A percentile compares a stretch with the other conserved stretches of the same genome.
Evolutionary conservation across 2,797 vertebrate species (phyloP).

Genomic region (Platyrinchus mystaceus): DNA sequence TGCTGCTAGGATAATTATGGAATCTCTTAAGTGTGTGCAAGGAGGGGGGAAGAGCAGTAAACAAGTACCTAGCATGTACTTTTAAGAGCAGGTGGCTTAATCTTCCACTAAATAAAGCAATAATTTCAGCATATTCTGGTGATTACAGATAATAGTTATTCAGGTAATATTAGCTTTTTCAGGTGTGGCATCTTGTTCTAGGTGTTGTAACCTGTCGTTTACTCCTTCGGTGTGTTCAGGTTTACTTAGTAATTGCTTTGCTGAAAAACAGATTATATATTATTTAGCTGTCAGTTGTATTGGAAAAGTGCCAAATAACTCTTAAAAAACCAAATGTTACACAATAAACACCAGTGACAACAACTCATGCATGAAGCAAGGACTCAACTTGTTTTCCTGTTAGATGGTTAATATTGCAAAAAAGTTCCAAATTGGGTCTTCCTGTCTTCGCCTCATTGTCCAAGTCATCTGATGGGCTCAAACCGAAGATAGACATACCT

Average conservation of each 20-base stretch:
- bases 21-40: neutral
- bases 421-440: neutral
- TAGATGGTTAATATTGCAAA: neutral
- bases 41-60: neutral
- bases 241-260: constrained; percentile 69
- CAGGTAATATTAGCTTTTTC: constrained; percentile 67
- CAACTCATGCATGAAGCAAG: neutral
- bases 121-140: constrained; percentile 64
- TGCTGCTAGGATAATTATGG: neutral
- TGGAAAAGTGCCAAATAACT: constrained; percentile 55
- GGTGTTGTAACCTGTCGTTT: constrained; percentile 64
- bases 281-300: constrained; percentile 71
- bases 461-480: neutral
- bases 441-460: neutral
- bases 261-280: constrained; percentile 75
- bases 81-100: constrained; percentile 68
- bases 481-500: neutral
- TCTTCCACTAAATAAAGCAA: constrained; percentile 65
- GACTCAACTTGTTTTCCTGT: neutral
- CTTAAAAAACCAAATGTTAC: constrained; percentile 48
- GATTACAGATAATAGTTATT: constrained; percentile 72
- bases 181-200: constrained; percentile 71
- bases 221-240: constrained; percentile 27
- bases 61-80: constrained; percentile 16
- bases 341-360: neutral